Percentiles rank a stretch among this genome's conserved stretches.
Evolutionary conservation across 2,888 invertebrate genomes (phyloP).

Genomic region (Melipona beecheii): DNA sequence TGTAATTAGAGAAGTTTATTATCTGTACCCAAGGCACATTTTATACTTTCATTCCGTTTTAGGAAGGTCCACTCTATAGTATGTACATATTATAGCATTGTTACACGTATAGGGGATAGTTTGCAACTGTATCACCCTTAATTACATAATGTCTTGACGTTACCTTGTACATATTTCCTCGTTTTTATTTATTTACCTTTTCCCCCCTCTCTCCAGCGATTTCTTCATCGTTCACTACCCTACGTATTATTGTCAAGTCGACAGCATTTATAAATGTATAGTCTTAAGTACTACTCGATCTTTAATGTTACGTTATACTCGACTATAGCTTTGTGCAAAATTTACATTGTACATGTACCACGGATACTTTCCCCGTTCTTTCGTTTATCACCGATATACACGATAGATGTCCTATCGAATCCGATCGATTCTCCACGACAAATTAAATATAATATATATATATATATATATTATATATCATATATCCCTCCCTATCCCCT

Average conservation of each 20-base stretch:
- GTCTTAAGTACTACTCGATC: slow-evolving; percentile 60
- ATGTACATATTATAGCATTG: slow-evolving; percentile 70
- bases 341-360: slow-evolving; percentile 78
- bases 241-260: slow-evolving; percentile 83
- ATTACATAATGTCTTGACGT: slow-evolving; percentile 40
- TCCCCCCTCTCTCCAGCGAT: slow-evolving; percentile 38
- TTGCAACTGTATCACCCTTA: slow-evolving; percentile 62
- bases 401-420: neutral
- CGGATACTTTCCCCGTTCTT: slow-evolving; percentile 38
- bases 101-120: slow-evolving; percentile 65
- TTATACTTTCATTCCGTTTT: slow-evolving; percentile 83
- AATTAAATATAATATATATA: no score
- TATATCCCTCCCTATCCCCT: neutral
- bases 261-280: slow-evolving; percentile 81
- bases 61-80: slow-evolving; percentile 76
- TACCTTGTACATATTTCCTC: slow-evolving; percentile 63
- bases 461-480: no score
- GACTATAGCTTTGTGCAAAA: slow-evolving; percentile 82
- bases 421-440: slow-evolving; percentile 8
- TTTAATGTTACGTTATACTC: slow-evolving; percentile 74
- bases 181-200: slow-evolving; percentile 23
- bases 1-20: slow-evolving; percentile 72
- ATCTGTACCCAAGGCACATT: slow-evolving; percentile 83
- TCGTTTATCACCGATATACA: slow-evolving; percentile 1
- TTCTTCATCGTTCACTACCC: slow-evolving; percentile 70